Base-by-base conservation (phyloP, 2,113 vertebrate genomes). In the Lampris incognitus region DNA sequence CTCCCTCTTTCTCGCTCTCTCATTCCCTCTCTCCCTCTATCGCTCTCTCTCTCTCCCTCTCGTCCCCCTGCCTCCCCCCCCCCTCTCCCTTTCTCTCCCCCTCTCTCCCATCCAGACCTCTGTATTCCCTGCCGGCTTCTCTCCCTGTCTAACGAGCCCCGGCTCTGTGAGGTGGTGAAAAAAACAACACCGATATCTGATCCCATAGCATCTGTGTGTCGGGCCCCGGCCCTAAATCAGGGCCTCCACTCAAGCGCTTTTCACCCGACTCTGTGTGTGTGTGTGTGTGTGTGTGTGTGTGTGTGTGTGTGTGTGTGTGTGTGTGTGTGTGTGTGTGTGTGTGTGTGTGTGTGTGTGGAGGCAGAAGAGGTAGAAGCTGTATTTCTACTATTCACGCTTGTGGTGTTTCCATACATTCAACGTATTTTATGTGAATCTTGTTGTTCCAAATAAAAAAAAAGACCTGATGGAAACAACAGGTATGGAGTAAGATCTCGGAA, bases 151-250 rank as follows among this genome's bases (percentile, higher is more conserved):
- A 94, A 93, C 88, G 71, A 93, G 89, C 82, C 59, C 3, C 65
- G 50, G 67, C 84, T 83, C 87, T 84, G 83, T 48, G 87, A 93
- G 91, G 89, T 89, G 88, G 74, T 85, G 89, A 92, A 89, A 83
- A 24, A 94, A 88, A 69, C 72, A 82, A 89, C 85, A 90, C 86
- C 39, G 91, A 87, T 85, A 94, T 76, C 70, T 56, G 87, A 93
- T 93, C 93, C 82, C 88, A 87, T 80, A 89, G 89, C 91, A 91
- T 93, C 88, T 93, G 90, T 87, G 87, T 78, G 76, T 84, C 65
- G 85, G 87, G 83, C 74, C 69, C 57, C 36, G 24, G 69, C 81
- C 66, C 75, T 91, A 89, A 94, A 94, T 94, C 91, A 88, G 71
- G 24, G 91, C 89, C 39, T 82, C 86, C 84, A 84, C 66, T 74